Base-by-base conservation (phyloP, 2,888 invertebrate species). In the Lissocephala sabroskyi region DNA sequence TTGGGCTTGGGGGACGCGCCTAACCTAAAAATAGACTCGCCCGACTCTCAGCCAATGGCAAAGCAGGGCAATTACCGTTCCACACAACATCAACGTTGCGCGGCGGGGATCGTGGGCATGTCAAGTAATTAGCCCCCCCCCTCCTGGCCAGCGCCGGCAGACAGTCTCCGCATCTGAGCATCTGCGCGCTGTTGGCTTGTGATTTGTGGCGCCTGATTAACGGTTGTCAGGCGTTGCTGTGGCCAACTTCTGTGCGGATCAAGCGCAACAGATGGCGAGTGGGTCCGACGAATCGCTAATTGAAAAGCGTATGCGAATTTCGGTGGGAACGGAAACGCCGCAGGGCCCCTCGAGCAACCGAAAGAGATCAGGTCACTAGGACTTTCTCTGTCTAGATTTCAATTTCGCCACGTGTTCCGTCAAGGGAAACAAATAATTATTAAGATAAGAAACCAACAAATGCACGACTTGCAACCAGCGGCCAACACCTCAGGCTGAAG, bases 201-300 rank as follows among this genome's bases (percentile, higher is more conserved):
- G 63, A 73, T 70, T 73, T 70, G 63, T 58, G 62, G 59, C 63
- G 68, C 70, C 64, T 70, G 66, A 74, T 74, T 71, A 71, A 62
- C 67, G 74, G 71, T 50, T 71, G 65, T 74, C 70, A 66, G 52
- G 26, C 47, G 42, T 44, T 35, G 35, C 9, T 14, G 16, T 35
- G 35, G 14, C 9, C 9, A 35, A 35, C 35, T 35, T 14, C 48
- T 49, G 49, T 51, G 50, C 19, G 19, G 35, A 14, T 17, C 17
- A 36, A 13, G 6, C 17, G 36, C 49, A 36, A 16, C 58, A n/a
- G n/a, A n/a, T n/a, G n/a, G n/a, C 62, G 68, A 67, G 73, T 56
- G 57, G 67, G 68, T 68, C 73, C 54, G 41, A 53, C 61, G 44
- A 53, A 63, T 66, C 44, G 49, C 41, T 42, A 52, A 51, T 50